Conservation (phyloP, 1,140 invertebrate species). For the Bombus impatiens region DNA sequence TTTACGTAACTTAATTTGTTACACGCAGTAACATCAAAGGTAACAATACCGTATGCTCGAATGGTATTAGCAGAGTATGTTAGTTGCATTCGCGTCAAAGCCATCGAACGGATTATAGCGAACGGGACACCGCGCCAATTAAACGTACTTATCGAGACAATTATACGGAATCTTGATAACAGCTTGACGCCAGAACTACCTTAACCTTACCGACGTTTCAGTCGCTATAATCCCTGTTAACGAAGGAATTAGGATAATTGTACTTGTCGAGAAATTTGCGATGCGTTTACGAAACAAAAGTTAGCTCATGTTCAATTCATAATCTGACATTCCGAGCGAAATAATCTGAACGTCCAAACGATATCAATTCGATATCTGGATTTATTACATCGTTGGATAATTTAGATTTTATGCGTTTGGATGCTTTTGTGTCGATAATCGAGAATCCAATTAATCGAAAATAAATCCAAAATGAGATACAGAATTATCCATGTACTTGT, state of each 20-base stretch:
- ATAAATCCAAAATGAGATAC: neutral
- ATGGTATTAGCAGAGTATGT: neutral
- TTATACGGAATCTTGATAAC: slow-evolving; percentile 53
- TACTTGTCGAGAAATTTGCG: neutral
- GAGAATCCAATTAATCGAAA: neutral
- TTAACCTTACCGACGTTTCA: slow-evolving; percentile 33
- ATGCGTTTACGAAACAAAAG: neutral
- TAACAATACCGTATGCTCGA: neutral
- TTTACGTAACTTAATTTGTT: neutral
- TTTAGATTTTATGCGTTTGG: no score
- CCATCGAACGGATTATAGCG: slow-evolving; percentile 7
- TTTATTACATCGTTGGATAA: no score
- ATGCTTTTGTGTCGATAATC: no score
- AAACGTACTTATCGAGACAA: slow-evolving; percentile 43
- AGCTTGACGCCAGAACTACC: slow-evolving; percentile 32
- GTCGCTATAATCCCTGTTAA: slow-evolving; percentile 37
- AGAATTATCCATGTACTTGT: neutral
- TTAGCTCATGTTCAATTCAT: neutral
- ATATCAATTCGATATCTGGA: neutral
- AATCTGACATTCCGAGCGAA: no score
- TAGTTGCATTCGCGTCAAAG: neutral
- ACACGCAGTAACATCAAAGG: neutral
- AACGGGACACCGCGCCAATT: slow-evolving; percentile 21
- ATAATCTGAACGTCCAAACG: neutral
- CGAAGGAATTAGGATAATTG: slow-evolving; percentile 37